Evolutionary conservation across 2,888 invertebrate genomes (phyloP), one percentile per base, ranked within the genome.

Genomic region (Agrochola lychnidis): DNA sequence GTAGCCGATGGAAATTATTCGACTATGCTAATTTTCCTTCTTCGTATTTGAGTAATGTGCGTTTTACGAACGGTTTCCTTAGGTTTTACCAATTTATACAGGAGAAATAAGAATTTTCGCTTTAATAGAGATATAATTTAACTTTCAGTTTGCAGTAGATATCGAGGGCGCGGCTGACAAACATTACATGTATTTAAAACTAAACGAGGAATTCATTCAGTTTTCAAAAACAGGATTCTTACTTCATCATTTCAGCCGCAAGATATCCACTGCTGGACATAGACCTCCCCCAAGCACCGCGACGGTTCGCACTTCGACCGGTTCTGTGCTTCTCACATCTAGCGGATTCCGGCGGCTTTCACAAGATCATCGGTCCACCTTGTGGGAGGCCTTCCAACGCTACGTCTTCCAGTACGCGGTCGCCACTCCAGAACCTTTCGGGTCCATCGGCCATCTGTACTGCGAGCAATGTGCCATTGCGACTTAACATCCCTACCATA

Each of bases 11-110:
- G 1, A 78, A 73, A 73, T 78, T 78, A 78, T 78, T 78, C 61
- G 14, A 56, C n/a, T 61, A 78, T 78, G 73, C 78, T 73, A 66
- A 78, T 78, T 66, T 73, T 9, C 61, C n/a, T 40, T 53, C 64
- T 53, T 66, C 59, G 42, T 59, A 78, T 78, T 78, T 78, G 78
- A 82, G 66, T 78, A 78, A 75, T 74, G 72, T 77, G 66, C 73
- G 78, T 73, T 66, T 61, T 73, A 61, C 61, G 73, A 59, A 78
- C 72, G 59, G 4, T 78, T 61, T 61, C 45, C 64, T 59, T 66
- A 61, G 59, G 36, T 72, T 72, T 59, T 53, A 36, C 53, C 36
- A 78, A 78, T 78, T 72, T 78, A 72, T 66, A 51, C 42, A 45
- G 53, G 6, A 72, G 59, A 40, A 77, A 77, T 76, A 70, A 56